Percentiles rank a stretch among this genome's conserved stretches.
Evolutionary conservation across 92 coral and sea anemone genomes (phyloP).

Genomic region (Phenganax stokvisi): DNA sequence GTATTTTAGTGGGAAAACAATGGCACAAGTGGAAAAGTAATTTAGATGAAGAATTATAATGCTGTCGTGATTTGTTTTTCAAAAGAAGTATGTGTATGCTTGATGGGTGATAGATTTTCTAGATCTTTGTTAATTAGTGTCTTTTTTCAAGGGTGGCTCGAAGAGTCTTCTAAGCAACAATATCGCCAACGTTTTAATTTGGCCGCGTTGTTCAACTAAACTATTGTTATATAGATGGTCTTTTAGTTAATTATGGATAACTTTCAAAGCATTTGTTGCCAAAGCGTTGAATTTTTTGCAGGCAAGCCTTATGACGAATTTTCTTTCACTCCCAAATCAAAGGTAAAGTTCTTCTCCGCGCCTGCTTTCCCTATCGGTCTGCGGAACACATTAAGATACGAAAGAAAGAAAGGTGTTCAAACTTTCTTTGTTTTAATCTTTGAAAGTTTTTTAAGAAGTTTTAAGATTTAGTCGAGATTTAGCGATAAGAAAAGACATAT

Average conservation of each 20-base stretch:
- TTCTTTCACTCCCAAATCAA: neutral
- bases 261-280: too few relatives aligned
- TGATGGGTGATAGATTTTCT: constrained; percentile 1
- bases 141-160: neutral
- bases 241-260: too few relatives aligned
- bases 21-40: constrained; percentile 5
- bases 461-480: constrained; percentile 5
- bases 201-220: neutral
- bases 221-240: neutral
- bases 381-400: constrained; percentile 12
- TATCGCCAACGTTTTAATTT: constrained; percentile 2
- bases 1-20: constrained; percentile 24
- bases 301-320: neutral
- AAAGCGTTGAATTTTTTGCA: too few relatives aligned
- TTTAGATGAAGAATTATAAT: neutral
- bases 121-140: constrained; percentile 6
- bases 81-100: neutral
- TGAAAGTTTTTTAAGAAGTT: neutral
- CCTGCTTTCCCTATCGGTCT: constrained; percentile 1
- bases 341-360: neutral
- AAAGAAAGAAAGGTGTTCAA: constrained; percentile 8
- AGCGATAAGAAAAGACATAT: constrained; percentile 37
- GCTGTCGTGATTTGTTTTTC: constrained; percentile 7
- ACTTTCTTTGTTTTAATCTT: constrained; percentile 2
- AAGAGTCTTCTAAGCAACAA: neutral